phyloP scores from a whole-genome alignment of 2,113 vertebrate species.

The Morone chrysops region DNA sequence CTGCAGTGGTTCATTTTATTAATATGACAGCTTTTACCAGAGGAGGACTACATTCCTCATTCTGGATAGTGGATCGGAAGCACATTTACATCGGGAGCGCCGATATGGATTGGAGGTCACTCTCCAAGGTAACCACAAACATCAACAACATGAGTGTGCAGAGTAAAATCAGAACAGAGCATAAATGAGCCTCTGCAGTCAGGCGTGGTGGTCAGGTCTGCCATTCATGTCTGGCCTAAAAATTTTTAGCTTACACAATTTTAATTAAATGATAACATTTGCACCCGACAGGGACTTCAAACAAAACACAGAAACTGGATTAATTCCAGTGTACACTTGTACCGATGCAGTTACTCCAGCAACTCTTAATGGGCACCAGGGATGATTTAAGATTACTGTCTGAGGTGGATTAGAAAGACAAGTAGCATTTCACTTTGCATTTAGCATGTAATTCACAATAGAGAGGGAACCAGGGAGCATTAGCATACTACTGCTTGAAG shows the following conservation, averaged over 20 bases:
- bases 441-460: slow-evolving; percentile 51
- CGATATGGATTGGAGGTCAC: slow-evolving; percentile 90
- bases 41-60: slow-evolving; percentile 91
- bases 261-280: slow-evolving; percentile 48
- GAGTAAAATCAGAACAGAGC: background rate
- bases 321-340: slow-evolving; percentile 17
- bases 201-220: background rate
- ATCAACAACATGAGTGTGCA: slow-evolving; percentile 2
- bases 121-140: slow-evolving; percentile 88
- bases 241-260: background rate
- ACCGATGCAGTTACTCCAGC: slow-evolving; percentile 12
- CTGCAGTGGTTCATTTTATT: slow-evolving; percentile 89
- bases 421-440: slow-evolving; percentile 58
- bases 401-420: slow-evolving; percentile 18
- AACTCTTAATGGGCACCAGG: slow-evolving; percentile 5
- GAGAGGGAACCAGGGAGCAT: slow-evolving; percentile 26
- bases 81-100: slow-evolving; percentile 94
- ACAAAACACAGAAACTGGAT: slow-evolving; percentile 17
- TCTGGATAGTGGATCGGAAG: slow-evolving; percentile 94
- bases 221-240: background rate
- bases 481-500: slow-evolving; percentile 47
- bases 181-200: slow-evolving; percentile 15
- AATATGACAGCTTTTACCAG: slow-evolving; percentile 93
- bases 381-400: slow-evolving; percentile 49
- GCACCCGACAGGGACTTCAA: slow-evolving; percentile 1